Conservation (phyloP, 1,140 invertebrate genomes). For the Cepaea nemoralis region DNA sequence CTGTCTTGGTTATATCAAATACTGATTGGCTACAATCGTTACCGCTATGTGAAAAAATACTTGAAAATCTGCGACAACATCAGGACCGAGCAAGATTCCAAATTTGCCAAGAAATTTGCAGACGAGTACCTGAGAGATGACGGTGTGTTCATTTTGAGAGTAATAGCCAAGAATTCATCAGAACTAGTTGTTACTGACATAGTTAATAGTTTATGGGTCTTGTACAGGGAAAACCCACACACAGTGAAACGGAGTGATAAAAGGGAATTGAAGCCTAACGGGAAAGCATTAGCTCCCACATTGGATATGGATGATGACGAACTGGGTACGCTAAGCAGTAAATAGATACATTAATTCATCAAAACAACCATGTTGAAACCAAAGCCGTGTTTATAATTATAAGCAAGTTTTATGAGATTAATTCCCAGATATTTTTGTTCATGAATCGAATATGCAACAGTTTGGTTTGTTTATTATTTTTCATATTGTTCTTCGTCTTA, state of each 20-base stretch:
- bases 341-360: neutral
- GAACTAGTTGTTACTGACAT: conserved; percentile 43
- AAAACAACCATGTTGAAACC: no score
- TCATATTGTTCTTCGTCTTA: no score
- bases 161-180: conserved; percentile 41
- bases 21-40: conserved; percentile 53
- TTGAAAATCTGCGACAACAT: conserved; percentile 52
- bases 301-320: conserved; percentile 15
- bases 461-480: no score
- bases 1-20: conserved; percentile 62
- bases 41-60: conserved; percentile 67
- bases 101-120: conserved; percentile 40
- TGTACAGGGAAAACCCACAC: conserved; percentile 34
- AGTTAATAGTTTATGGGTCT: conserved; percentile 39
- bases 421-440: no score
- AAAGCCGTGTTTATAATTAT: no score
- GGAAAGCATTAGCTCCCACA: neutral
- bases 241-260: neutral
- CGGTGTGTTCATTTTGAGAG: conserved; percentile 44
- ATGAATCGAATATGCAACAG: no score
- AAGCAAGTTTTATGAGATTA: no score
- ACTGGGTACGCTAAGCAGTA: neutral
- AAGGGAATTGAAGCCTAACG: neutral
- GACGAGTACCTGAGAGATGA: conserved; percentile 48
- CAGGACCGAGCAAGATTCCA: conserved; percentile 11